Base-by-base conservation (phyloP, 2,888 invertebrate genomes). In the Drosophila colorata region DNA sequence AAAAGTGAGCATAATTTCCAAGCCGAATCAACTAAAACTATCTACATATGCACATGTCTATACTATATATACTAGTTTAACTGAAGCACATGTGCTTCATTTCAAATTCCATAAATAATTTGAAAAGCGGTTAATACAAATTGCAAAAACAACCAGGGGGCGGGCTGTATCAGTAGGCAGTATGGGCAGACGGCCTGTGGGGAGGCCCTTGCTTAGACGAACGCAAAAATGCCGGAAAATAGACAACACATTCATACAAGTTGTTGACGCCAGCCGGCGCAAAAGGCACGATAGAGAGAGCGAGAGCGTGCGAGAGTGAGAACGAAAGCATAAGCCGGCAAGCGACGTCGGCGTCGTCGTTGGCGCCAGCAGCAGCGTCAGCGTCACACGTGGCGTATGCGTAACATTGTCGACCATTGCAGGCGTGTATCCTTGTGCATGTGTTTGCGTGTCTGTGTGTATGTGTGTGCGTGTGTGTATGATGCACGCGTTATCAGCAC, bases 41-140 rank as follows among this genome's bases (percentile, higher is more conserved):
- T 43, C 43, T 47, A 65, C 28, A 13, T 13, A 7, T 23, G 16
- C 31, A 8, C 20, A 8, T 9, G 5, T 4, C 9, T n/a, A 11
- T 31, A 8, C n/a, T 40, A 9, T 49, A 14, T 11, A 1, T 11
- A 11, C 6, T n/a, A 18, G 18, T 48, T 40, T 52, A 56, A 40
- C 35, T 49, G 68, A 67, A 55, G 59, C 80, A 78, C 57, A 55
- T 69, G 67, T 28, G 76, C 60, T 71, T 79, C 68, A 89, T 88
- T 85, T 75, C n/a, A 85, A 89, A 83, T 83, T 83, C 83, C 89
- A 83, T 83, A 85, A 83, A 83, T 83, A 83, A 89, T 85, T 83
- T 81, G 57, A 67, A 87, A 87, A 87, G 87, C 79, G 55, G 88
- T 89, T 87, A 69, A 78, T 77, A 74, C 68, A 63, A 64, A 80